Percentiles rank a stretch among this genome's conserved stretches.
These are phyloP conservation scores for Schizothorax lantsangensis DNA, from an alignment of 2,797 vertebrate genomes.

Conservation along the genomic window DNA sequence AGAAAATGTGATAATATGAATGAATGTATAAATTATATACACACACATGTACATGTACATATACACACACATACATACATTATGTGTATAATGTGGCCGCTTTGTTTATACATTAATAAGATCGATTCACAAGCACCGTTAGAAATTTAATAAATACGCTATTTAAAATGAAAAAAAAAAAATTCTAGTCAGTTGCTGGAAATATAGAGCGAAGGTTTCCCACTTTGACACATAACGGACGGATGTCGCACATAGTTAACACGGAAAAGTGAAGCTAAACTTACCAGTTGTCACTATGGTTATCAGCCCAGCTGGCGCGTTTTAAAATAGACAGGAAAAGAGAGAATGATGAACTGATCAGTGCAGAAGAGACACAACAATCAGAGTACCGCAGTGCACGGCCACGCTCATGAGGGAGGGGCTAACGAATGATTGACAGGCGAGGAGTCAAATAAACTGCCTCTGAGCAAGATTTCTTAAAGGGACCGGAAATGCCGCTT, in stretches of 20 bases:
- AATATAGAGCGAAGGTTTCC: conserved; percentile 3
- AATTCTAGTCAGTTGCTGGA: not conserved
- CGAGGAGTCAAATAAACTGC: not conserved
- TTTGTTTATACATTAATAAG: not conserved
- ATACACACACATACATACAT: not conserved
- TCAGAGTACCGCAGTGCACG: conserved; percentile 45
- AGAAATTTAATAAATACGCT: not conserved
- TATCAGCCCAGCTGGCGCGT: not conserved
- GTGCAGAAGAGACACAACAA: conserved; percentile 23
- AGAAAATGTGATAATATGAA: not conserved
- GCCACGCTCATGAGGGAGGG: conserved; percentile 35
- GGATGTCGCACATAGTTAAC: not conserved
- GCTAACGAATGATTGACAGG: conserved; percentile 19
- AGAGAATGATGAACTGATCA: not conserved
- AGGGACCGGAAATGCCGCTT: not conserved
- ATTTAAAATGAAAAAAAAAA: not conserved
- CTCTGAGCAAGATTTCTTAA: not conserved
- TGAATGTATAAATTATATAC: not conserved
- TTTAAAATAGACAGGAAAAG: not conserved
- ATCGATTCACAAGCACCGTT: not conserved
- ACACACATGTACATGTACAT: not conserved
- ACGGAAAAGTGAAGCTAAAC: conserved; percentile 9
- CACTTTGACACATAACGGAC: not conserved
- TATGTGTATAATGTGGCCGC: no score
- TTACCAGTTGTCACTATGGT: conserved; percentile 38